A percentile compares a stretch with the other conserved stretches of the same genome.
These are phyloP conservation scores for Synodontis membranacea DNA, from an alignment of 2,113 vertebrate species.

Conservation along the genomic window DNA sequence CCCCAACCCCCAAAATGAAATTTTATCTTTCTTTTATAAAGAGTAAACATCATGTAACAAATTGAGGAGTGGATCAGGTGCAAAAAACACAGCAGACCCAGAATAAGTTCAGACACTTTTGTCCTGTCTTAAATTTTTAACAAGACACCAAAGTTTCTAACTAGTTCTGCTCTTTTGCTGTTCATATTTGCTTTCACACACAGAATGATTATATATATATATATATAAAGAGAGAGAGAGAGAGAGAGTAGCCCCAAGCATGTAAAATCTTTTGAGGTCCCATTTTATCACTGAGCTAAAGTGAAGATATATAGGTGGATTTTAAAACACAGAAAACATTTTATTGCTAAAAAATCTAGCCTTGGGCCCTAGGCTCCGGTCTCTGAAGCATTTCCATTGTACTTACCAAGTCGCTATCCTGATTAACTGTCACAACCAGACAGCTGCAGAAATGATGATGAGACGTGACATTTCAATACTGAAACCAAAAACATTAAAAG, in stretches of 20 bases:
- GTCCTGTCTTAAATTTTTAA: not conserved
- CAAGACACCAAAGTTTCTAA: not conserved
- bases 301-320: not conserved
- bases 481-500: not conserved
- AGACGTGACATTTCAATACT: slow-evolving; percentile 2
- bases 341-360: not conserved
- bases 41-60: not conserved
- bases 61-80: not conserved
- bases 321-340: not conserved
- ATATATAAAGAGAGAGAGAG: not conserved
- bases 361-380: not conserved
- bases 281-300: not conserved
- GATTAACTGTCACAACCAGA: not conserved
- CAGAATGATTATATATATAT: too few relatives aligned
- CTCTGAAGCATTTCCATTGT: not conserved
- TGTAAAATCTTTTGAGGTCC: not conserved
- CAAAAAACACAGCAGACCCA: not conserved
- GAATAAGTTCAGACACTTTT: not conserved
- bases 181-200: not conserved
- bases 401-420: not conserved
- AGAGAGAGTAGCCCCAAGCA: not conserved
- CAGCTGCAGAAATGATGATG: not conserved
- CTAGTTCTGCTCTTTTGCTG: not conserved
- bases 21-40: not conserved
- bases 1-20: too few relatives aligned